Evolutionary conservation across 2,888 invertebrate genomes (phyloP), one percentile per base, ranked within the genome.

Genomic region (Acanthosoma haemorrhoidale): DNA sequence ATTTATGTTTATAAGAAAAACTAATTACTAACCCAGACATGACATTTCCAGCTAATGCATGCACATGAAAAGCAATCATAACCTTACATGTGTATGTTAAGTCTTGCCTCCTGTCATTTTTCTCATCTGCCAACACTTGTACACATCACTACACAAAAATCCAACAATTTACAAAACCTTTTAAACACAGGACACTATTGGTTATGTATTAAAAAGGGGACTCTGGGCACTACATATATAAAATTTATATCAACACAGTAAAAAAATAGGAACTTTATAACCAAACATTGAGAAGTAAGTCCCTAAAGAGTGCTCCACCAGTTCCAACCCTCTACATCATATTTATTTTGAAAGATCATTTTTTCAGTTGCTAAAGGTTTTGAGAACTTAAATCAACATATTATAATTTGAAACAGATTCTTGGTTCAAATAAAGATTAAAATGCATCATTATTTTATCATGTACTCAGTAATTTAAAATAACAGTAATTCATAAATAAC

Each of bases 291-390:
- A 36, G 43, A 18, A 39, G 41, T 64, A 32, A 25, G 29, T 29
- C 39, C 64, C 64, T 64, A 43, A 64, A 64, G 64, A 64, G 64
- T 64, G 64, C 64, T 64, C 64, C 64, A 64, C 64, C 64, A 39
- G 64, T 32, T 31, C n/a, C 29, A 29, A 11, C 43, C 64, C 64
- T 64, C 21, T 64, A 29, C n/a, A 13, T 58, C 13, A 15, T 29
- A 43, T 64, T 64, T 63, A 38, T 51, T 51, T 51, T 51, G 25
- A 51, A 51, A n/a, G n/a, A n/a, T n/a, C n/a, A n/a, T n/a, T n/a
- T n/a, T n/a, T n/a, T n/a, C n/a, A n/a, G n/a, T n/a, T n/a, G n/a
- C n/a, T n/a, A n/a, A n/a, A n/a, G n/a, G n/a, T n/a, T n/a, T n/a
- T n/a, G n/a, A n/a, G n/a, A n/a, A n/a, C n/a, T n/a, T n/a, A n/a